Percentiles rank a stretch among this genome's conserved stretches.
phyloP scores from a whole-genome alignment of 2,888 invertebrate genomes.

The Anthophora plumipes region DNA sequence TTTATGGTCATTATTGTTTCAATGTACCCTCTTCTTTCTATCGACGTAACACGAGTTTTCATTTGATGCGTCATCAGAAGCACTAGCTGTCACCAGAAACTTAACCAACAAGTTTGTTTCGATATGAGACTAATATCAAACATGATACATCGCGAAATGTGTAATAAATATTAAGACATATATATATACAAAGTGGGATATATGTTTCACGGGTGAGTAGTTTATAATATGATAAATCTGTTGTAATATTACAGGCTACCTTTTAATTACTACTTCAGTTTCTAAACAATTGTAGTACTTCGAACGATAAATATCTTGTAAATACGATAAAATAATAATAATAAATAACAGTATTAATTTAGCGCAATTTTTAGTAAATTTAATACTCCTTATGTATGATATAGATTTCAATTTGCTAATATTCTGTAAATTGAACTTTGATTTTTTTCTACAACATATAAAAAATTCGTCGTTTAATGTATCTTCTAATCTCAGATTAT shows the following conservation, averaged over 20 bases:
- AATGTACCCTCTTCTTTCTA: neutral
- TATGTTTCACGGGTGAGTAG: slow-evolving; percentile 37
- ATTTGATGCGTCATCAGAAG: slow-evolving; percentile 34
- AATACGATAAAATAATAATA: slow-evolving; percentile 10
- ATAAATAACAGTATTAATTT: too few relatives aligned
- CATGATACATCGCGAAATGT: slow-evolving; percentile 29
- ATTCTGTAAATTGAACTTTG: neutral
- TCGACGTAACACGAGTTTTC: neutral
- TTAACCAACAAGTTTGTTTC: slow-evolving; percentile 42
- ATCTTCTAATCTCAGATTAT: slow-evolving; percentile 5
- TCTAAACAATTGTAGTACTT: neutral
- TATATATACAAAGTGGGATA: slow-evolving; percentile 8
- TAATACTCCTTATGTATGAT: neutral
- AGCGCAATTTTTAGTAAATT: too few relatives aligned
- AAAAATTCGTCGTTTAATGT: neutral
- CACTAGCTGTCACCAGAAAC: slow-evolving; percentile 46
- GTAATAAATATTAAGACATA: slow-evolving; percentile 33
- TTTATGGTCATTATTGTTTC: slow-evolving; percentile 15
- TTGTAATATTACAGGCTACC: neutral
- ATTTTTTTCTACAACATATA: neutral
- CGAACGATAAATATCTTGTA: neutral
- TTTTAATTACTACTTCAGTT: neutral
- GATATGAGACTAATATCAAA: slow-evolving; percentile 16
- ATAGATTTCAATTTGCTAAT: neutral
- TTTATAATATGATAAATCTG: neutral